phyloP scores from a whole-genome alignment of 1,140 invertebrate genomes.

The Drosophila lacertosa region DNA sequence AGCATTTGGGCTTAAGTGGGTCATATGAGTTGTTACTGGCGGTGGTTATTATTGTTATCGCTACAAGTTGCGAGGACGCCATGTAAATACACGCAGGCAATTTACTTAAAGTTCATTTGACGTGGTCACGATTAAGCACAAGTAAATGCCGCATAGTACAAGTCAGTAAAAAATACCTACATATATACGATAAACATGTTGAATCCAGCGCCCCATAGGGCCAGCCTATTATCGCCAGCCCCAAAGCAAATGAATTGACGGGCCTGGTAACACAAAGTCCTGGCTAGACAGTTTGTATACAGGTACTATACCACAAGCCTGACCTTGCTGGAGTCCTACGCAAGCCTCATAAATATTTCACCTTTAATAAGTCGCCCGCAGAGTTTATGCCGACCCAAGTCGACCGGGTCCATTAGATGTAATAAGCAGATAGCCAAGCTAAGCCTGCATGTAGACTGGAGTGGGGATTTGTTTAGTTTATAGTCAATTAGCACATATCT shows the following conservation, averaged over 20 bases:
- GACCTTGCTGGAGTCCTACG: not conserved
- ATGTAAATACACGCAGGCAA: constrained; percentile 28
- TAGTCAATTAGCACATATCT: constrained; percentile 49
- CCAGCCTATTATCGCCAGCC: not conserved
- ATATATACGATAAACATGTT: constrained; percentile 20
- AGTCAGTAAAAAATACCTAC: constrained; percentile 58
- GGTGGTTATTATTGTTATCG: constrained; percentile 29
- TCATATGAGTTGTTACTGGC: constrained; percentile 59
- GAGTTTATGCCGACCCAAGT: not conserved
- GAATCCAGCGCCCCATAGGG: constrained; percentile 3
- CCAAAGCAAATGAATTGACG: not conserved
- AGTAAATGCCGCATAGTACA: constrained; percentile 33
- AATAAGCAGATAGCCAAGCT: constrained; percentile 27
- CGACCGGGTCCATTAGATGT: constrained; percentile 3
- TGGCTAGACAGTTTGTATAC: constrained; percentile 1
- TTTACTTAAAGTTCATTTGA: constrained; percentile 65
- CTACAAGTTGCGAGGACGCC: not conserved
- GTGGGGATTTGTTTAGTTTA: constrained; percentile 1
- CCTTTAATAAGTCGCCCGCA: constrained; percentile 43
- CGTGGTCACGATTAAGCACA: constrained; percentile 37
- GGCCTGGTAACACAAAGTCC: not conserved
- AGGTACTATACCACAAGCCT: not conserved
- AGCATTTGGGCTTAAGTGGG: constrained; percentile 52
- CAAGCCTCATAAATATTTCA: constrained; percentile 43
- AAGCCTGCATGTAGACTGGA: constrained; percentile 4